Percentiles rank a stretch among this genome's conserved stretches.
Evolutionary conservation across 2,888 invertebrate genomes (phyloP).

Genomic region (Cerastis rubricosa): DNA sequence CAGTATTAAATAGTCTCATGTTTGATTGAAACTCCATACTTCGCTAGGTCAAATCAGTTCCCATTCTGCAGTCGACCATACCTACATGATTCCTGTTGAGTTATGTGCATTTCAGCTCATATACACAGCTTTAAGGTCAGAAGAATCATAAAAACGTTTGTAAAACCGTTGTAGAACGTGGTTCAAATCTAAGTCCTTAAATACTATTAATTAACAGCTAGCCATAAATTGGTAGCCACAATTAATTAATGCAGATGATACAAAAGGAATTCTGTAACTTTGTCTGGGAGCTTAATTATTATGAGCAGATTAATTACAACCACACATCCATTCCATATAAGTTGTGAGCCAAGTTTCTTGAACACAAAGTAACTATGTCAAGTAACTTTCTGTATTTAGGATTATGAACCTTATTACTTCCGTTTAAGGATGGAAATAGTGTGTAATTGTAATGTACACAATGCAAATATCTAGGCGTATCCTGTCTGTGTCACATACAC

Average conservation of each 20-base stretch:
- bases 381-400: background rate
- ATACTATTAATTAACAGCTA: constrained; percentile 50
- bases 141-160: background rate
- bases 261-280: constrained; percentile 77
- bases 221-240: constrained; percentile 53
- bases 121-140: constrained; percentile 16
- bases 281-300: constrained; percentile 81
- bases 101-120: constrained; percentile 4
- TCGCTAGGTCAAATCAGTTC: background rate
- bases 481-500: constrained; percentile 71
- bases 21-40: background rate
- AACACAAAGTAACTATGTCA: constrained; percentile 56
- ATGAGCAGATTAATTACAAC: constrained; percentile 58
- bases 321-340: constrained; percentile 43
- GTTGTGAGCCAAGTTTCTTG: constrained; percentile 46
- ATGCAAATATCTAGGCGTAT: constrained; percentile 71
- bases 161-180: constrained; percentile 15
- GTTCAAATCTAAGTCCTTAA: constrained; percentile 46
- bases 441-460: constrained; percentile 53
- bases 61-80: background rate
- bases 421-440: constrained; percentile 45
- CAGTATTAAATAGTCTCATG: background rate
- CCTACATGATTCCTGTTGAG: background rate
- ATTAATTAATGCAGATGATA: constrained; percentile 64
- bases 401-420: constrained; percentile 52